Evolutionary conservation across 2,797 vertebrate species (phyloP).

Genomic region (Eremophila alpestris): DNA sequence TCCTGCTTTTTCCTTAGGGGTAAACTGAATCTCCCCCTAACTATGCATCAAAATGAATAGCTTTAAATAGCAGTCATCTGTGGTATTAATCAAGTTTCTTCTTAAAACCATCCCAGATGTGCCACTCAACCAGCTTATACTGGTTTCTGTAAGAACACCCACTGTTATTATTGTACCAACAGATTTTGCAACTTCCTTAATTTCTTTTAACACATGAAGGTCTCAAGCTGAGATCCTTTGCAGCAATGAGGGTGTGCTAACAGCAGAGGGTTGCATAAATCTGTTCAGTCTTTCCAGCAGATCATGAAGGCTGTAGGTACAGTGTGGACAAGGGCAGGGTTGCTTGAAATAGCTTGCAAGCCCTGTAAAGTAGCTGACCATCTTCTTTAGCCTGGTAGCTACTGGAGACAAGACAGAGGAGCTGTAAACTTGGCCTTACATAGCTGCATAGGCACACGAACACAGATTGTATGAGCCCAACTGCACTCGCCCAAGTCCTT

Average conservation of each 20-base stretch:
- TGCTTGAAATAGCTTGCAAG: not conserved
- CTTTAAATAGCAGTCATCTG: constrained; percentile 65
- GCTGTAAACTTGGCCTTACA: not conserved
- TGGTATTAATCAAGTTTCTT: constrained; percentile 71
- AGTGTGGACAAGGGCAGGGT: not conserved
- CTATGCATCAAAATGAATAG: constrained; percentile 47
- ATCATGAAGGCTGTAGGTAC: not conserved
- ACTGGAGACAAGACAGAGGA: not conserved
- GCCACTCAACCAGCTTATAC: constrained; percentile 68
- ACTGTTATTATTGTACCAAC: constrained; percentile 71
- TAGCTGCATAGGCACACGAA: not conserved
- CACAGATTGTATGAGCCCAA: not conserved
- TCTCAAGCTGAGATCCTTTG: constrained; percentile 41
- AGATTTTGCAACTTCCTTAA: constrained; percentile 71
- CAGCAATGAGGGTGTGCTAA: constrained; percentile 36
- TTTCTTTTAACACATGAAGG: constrained; percentile 65
- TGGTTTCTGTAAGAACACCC: constrained; percentile 71
- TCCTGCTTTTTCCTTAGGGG: constrained; percentile 43
- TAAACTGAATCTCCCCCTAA: constrained; percentile 40
- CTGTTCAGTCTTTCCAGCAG: not conserved
- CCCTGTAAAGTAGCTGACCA: not conserved
- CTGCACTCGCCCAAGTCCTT: not conserved
- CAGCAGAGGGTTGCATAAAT: constrained; percentile 52
- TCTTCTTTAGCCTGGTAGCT: not conserved
- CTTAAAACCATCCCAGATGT: constrained; percentile 73